phyloP scores from a whole-genome alignment of 2,113 vertebrate species.

The Narcine bancroftii region DNA sequence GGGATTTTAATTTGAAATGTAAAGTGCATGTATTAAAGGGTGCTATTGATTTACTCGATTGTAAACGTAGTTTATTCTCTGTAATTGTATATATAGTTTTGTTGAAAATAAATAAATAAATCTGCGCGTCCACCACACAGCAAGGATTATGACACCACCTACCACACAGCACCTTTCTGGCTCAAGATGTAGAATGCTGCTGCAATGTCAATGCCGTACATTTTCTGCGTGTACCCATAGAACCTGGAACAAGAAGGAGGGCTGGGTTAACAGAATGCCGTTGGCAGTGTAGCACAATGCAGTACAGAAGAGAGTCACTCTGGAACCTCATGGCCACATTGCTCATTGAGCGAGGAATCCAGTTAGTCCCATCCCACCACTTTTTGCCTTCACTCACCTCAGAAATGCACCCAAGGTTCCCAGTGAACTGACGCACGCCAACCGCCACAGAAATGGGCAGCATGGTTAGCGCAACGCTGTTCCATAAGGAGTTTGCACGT shows the following conservation, averaged over 20 bases:
- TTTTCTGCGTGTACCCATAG: constrained; percentile 40
- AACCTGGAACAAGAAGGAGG: constrained; percentile 49
- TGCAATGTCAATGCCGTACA: constrained; percentile 51
- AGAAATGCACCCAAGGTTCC: neutral
- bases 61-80: too few species aligned
- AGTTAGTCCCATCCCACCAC: neutral
- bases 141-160: constrained; percentile 10
- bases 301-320: neutral
- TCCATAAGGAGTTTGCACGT: too few species aligned
- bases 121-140: neutral
- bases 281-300: neutral
- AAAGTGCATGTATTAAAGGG: too few species aligned
- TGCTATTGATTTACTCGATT: too few species aligned
- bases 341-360: too few species aligned
- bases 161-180: constrained; percentile 67
- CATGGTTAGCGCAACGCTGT: too few species aligned
- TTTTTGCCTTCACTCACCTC: neutral
- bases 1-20: too few species aligned
- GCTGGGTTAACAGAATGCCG: neutral
- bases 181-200: constrained; percentile 58
- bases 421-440: too few species aligned
- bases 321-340: too few species aligned
- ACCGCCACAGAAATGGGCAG: too few species aligned
- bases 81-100: too few species aligned
- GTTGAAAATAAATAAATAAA: neutral